Base-by-base conservation (phyloP, 2,888 invertebrate species). In the Dusona sp. region DNA sequence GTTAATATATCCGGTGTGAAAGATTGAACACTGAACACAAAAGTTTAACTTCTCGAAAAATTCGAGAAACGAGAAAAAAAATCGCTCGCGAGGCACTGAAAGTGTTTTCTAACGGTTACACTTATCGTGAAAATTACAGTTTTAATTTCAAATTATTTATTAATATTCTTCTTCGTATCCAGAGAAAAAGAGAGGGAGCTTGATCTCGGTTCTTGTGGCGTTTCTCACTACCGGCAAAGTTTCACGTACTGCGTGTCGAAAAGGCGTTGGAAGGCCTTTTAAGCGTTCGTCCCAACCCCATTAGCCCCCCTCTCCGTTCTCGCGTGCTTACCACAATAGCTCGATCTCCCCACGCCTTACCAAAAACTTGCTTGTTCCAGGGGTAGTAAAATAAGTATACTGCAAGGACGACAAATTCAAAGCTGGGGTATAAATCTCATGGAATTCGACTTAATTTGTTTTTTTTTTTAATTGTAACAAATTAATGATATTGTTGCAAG, bases 181-280 rank as follows among this genome's bases (percentile, higher is more conserved):
- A 70, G 68, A 61, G 16, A 16, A 61, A 16, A 29, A 29, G 29
- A 29, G 25, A 72, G n/a, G n/a, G 16, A 51, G 33, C 19, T 67
- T 16, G 45, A 48, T 75, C 42, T 25, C 13, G 45, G 29, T 74
- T 19, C 45, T 25, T 33, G 72, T 73, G 80, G 64, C 25, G 78
- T 85, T 84, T 84, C 68, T 85, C 83, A 83, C 86, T 78, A 88
- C 87, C 89, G 86, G 87, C 88, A 88, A 88, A 89, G 88, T 89
- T 90, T 90, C 87, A 81, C 90, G 90, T 89, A 93, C 93, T 93
- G 93, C 93, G 92, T 92, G 92, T 90, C 88, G 89, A 89, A 91
- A 91, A 92, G 91, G 89, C 91, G 92, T 90, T 89, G 89, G 90
- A 90, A 92, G 91, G 91, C 92, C 91, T 93, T 93, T 93, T 93